phyloP scores from a whole-genome alignment of 2,113 vertebrate species.

The Cercocebus atys region DNA sequence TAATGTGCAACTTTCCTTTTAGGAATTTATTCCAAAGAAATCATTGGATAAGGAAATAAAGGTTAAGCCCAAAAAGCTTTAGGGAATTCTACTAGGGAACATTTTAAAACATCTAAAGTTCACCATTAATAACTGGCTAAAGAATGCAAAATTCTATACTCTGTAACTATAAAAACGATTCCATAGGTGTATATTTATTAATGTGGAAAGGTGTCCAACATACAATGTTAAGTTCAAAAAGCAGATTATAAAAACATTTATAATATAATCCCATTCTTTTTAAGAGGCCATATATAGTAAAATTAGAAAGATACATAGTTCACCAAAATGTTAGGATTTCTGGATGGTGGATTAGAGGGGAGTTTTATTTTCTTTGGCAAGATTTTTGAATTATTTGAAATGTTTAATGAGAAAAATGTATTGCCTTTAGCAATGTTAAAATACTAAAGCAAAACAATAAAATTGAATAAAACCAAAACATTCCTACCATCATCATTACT shows the following conservation, averaged over 20 bases:
- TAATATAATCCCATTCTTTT: not conserved
- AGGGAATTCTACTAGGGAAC: not conserved
- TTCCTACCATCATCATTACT: not conserved
- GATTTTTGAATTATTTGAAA: conserved; percentile 8
- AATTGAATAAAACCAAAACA: not conserved
- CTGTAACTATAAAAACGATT: not conserved
- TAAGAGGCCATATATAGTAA: not conserved
- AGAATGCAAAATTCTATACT: not conserved
- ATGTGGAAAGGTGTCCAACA: not conserved
- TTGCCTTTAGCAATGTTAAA: conserved; percentile 28
- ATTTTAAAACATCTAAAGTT: conserved; percentile 2
- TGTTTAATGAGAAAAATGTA: not conserved
- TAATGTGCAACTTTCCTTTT: not conserved
- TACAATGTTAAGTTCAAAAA: not conserved
- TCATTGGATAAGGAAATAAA: not conserved
- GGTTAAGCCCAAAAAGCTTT: not conserved
- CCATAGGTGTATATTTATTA: not conserved
- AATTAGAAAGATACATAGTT: not conserved
- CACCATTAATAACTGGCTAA: not conserved
- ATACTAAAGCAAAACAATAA: not conserved
- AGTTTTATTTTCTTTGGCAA: not conserved
- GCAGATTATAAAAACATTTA: not conserved
- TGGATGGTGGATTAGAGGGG: not conserved
- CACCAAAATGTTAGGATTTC: not conserved
- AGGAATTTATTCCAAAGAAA: conserved; percentile 7